Base-by-base conservation (phyloP, 2,113 vertebrate species). In the Galemys pyrenaicus region DNA sequence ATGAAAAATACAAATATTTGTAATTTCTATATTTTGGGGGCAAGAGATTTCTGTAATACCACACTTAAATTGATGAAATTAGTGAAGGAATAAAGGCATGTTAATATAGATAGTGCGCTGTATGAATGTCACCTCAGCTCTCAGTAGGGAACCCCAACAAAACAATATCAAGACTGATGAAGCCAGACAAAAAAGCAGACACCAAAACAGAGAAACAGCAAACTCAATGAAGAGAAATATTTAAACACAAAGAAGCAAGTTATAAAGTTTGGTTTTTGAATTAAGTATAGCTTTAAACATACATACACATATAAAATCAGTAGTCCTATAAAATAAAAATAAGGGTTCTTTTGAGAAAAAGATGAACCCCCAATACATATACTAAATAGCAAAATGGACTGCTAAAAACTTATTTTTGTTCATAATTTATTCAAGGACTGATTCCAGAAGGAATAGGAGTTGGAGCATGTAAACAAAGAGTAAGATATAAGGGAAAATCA, bases 121-220 rank as follows among this genome's bases (percentile, higher is more conserved):
- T 74, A 60, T 41, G 75, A 41, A 70, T 83, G 28, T 65, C 35
- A 46, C 49, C 80, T 89, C 35, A 20, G 19, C 24, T 82, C 91
- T 95, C 91, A 86, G 49, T 70, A 87, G 84, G 88, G 73, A 85
- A 64, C 64, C 51, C 17, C 22, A 68, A 3, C 54, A 62, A 71
- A 96, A 88, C 85, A 83, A 58, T 73, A 81, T 67, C 16, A n/a
- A 94, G 80, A 74, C 78, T 91, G 91, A 88, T 58, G 84, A 75
- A 96, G 82, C 68, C 64, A 70, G 74, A 88, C 62, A 90, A n/a
- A 37, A 83, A 41, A 54, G 85, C 77, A 82, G 71, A 44, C 60
- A 58, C 13, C 24, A 37, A 24, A 51, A 41, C 67, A 84, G 19
- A 58, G 73, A 82, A 92, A 87, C 58, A 86, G 67, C 56, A 94